These are phyloP conservation scores for Scolopax rusticola DNA, from an alignment of 2,797 vertebrate species.

Conservation along the genomic window DNA sequence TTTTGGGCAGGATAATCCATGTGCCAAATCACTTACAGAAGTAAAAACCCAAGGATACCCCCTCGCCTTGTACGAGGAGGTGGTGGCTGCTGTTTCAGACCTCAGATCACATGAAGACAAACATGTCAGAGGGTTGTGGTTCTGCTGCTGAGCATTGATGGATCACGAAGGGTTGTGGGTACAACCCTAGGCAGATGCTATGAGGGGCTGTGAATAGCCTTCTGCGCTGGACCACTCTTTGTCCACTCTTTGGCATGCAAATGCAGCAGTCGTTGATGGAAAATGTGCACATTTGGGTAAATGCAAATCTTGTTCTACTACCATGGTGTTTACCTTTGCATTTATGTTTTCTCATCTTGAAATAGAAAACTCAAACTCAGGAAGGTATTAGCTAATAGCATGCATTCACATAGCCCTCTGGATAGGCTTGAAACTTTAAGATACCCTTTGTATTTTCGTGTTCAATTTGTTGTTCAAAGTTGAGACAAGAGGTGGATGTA, in stretches of 20 bases:
- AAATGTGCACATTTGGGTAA: neutral
- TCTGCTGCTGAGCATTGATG: neutral
- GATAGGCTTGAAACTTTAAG: neutral
- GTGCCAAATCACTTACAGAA: neutral
- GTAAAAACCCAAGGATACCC: neutral
- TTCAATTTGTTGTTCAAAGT: neutral
- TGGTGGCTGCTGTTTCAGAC: neutral
- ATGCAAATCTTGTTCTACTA: neutral
- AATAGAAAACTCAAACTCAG: neutral
- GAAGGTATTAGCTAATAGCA: accelerated
- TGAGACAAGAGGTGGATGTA: accelerated
- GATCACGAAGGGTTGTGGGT: neutral
- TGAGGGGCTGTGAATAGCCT: neutral
- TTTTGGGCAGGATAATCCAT: neutral
- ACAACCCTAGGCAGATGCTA: accelerated
- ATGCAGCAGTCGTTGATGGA: neutral
- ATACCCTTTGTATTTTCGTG: neutral
- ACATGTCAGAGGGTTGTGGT: neutral
- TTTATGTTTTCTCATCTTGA: neutral
- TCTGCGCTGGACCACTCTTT: neutral
- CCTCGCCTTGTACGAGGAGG: accelerated
- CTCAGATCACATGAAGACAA: neutral
- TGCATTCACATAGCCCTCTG: neutral
- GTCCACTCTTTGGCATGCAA: neutral
- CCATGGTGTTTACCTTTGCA: accelerated